Base-by-base conservation (phyloP, 2,113 vertebrate genomes). In the Corythaixoides concolor region DNA sequence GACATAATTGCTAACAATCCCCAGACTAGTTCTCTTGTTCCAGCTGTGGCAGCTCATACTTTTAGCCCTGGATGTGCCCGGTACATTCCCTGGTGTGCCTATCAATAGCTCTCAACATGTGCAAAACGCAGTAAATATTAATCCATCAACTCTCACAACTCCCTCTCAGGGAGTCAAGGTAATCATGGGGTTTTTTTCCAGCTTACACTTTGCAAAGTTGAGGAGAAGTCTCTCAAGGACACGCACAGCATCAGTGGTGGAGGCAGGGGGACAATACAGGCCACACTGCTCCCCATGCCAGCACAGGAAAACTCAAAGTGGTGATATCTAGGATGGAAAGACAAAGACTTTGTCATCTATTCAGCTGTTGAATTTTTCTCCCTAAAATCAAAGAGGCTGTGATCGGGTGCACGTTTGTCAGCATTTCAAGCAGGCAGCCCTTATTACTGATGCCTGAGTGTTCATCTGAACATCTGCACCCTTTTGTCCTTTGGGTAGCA, bases 71-170 rank as follows among this genome's bases (percentile, higher is more conserved):
- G 67, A 62, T 85, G 63, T 73, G 69, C n/a, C 58, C 37, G 37
- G 30, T n/a, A 32, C 70, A 3, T 19, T 69, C 87, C 94, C 85
- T 37, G 45, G 58, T 69, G 85, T 91, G 59, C 41, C 81, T 53
- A 85, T 88, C 89, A 32, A 22, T 73, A 90, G 76, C 76, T 76
- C 86, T 58, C 73, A 80, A 94, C 80, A 76, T 3, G 32, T 96
- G 47, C 62, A 85, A 89, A 88, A 92, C 24, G 52, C 66, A 94
- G 86, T 81, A 87, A 89, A 79, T 87, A 91, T 79, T 89, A 88
- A 95, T 92, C 86, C 91, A 94, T 85, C 89, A 90, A 85, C 49
- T 10, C 77, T 92, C 86, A 79, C 58, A 73, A 19, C 20, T 67
- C 41, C 45, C n/a, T 79, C 91, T 58, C 0, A 0, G 39, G n/a